Evolutionary conservation across 2,113 vertebrate species (phyloP).

Genomic region (Myotis yumanensis): DNA sequence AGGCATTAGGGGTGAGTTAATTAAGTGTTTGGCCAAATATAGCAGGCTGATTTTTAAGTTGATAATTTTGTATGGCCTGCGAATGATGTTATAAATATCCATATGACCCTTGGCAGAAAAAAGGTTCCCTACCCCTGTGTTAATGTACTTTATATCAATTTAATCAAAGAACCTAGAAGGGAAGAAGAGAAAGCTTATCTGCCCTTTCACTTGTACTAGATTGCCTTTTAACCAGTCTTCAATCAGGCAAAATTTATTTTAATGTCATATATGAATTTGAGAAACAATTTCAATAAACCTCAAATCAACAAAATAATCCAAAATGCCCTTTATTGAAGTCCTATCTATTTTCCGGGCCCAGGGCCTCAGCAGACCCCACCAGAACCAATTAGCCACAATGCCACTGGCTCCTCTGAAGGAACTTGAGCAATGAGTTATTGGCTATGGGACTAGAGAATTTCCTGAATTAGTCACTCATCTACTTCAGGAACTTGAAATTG

Average conservation of each 20-base stretch:
- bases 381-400: slow-evolving; percentile 34
- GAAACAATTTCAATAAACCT: slow-evolving; percentile 39
- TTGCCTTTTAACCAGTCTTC: background rate
- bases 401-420: slow-evolving; percentile 4
- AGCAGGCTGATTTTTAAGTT: too few species aligned
- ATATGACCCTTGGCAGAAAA: too few species aligned
- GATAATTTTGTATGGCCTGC: too few species aligned
- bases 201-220: background rate
- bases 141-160: background rate
- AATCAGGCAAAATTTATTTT: slow-evolving; percentile 26
- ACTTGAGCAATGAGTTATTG: background rate
- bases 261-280: background rate
- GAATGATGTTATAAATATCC: too few species aligned
- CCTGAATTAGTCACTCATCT: background rate
- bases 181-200: background rate
- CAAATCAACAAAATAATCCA: slow-evolving; percentile 28
- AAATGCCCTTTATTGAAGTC: slow-evolving; percentile 16
- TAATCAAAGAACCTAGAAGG: background rate
- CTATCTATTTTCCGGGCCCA: background rate
- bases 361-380: background rate
- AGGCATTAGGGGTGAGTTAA: too few species aligned
- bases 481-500: slow-evolving; percentile 36
- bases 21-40: too few species aligned
- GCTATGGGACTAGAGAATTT: background rate
- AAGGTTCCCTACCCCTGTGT: background rate